phyloP scores from a whole-genome alignment of 2,113 vertebrate genomes.

The Mustela nigripes region DNA sequence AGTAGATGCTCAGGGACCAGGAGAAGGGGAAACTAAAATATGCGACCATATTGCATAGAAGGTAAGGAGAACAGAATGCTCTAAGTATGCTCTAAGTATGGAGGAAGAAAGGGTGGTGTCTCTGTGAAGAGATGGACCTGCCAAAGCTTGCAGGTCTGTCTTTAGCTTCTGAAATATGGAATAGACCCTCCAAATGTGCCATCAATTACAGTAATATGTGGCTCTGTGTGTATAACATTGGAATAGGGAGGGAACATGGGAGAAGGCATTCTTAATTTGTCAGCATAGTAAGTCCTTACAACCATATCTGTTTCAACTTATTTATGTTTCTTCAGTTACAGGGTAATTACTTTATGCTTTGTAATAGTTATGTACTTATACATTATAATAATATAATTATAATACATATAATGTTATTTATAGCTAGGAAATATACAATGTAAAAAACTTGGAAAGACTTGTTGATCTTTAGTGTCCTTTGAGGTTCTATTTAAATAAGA shows the following conservation, averaged over 20 bases:
- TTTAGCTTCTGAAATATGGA: neutral
- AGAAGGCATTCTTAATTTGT: neutral
- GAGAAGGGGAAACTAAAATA: neutral
- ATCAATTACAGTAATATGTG: neutral
- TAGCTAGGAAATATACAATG: neutral
- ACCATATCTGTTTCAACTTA: neutral
- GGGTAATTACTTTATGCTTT: neutral
- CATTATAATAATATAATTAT: neutral
- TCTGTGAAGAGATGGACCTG: neutral
- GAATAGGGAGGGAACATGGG: neutral
- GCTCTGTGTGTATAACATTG: neutral
- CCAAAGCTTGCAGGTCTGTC: neutral
- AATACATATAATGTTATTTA: neutral
- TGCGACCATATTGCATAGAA: neutral
- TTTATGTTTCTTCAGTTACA: neutral
- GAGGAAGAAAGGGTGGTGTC: neutral
- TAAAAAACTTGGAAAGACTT: neutral
- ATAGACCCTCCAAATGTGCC: neutral
- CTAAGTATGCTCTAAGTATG: neutral
- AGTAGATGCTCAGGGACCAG: neutral
- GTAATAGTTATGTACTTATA: neutral
- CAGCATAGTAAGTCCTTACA: neutral
- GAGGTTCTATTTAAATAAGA: slow-evolving; percentile 8
- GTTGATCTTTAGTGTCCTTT: neutral
- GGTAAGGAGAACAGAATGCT: neutral